These are phyloP conservation scores for Drymonia ruficornis DNA, from an alignment of 2,888 invertebrate genomes.

Conservation along the genomic window DNA sequence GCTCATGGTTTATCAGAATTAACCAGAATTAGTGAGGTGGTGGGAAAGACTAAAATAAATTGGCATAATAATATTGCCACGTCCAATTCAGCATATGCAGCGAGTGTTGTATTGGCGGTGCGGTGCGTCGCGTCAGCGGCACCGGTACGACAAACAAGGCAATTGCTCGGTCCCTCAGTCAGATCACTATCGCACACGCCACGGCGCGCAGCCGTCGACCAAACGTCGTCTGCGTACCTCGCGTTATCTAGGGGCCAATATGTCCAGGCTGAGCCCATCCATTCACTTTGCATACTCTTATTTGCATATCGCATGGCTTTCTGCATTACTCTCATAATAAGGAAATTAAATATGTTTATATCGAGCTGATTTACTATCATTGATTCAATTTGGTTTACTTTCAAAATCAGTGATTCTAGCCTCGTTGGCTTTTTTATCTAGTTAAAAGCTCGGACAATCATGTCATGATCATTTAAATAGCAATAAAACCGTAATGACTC, in stretches of 20 bases:
- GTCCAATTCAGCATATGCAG: slow-evolving; percentile 40
- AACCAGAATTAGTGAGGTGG: slow-evolving; percentile 28
- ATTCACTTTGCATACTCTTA: slow-evolving; percentile 42
- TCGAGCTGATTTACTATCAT: background rate
- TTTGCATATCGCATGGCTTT: slow-evolving; percentile 43
- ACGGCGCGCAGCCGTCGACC: slow-evolving; percentile 45
- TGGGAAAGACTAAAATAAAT: slow-evolving; percentile 34
- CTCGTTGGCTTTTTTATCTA: slow-evolving; percentile 6
- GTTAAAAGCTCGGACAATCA: slow-evolving; percentile 8
- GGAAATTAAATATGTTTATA: slow-evolving; percentile 10
- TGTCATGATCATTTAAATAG: slow-evolving; percentile 26
- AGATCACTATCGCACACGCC: slow-evolving; percentile 70
- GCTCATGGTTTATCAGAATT: slow-evolving; percentile 18
- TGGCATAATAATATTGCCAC: slow-evolving; percentile 42
- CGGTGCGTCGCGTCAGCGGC: slow-evolving; percentile 18
- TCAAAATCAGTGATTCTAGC: background rate
- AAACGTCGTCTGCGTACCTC: slow-evolving; percentile 42
- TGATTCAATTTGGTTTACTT: background rate
- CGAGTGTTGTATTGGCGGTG: slow-evolving; percentile 30
- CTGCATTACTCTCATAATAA: slow-evolving; percentile 17
- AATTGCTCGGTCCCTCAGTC: slow-evolving; percentile 63
- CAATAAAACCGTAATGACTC: slow-evolving; percentile 30
- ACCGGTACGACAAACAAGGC: slow-evolving; percentile 73
- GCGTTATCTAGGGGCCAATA: slow-evolving; percentile 50
- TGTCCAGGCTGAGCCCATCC: slow-evolving; percentile 48